Evolutionary conservation across 2,888 invertebrate species (phyloP), one percentile per base, ranked within the genome.

Genomic region (Griposia aprilina): DNA sequence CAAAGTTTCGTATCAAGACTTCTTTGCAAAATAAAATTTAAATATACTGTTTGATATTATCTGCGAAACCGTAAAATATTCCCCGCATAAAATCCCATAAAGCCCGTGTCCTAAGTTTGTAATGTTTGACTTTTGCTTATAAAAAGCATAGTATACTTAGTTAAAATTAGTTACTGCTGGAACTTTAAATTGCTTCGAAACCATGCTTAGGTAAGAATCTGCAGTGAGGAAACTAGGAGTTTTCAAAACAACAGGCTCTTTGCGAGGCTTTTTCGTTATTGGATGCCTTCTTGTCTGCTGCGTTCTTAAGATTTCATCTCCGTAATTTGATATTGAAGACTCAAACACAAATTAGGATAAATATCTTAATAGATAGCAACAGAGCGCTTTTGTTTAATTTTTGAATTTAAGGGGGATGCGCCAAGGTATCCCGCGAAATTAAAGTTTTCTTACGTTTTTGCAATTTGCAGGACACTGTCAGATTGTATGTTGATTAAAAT

Each of bases 181-280:
- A 78, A 80, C 74, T 87, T 83, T 60, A 86, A 82, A 87, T 89
- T 86, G 86, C 80, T 87, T 80, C n/a, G 83, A 78, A 81, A 73
- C 66, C 75, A 86, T 60, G 81, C 81, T 75, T 81, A n/a, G 36
- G 55, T 67, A 60, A 36, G 62, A 36, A 62, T 67, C 70, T 75
- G 45, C 60, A 66, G 48, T 48, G 45, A 60, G 60, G 36, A 80
- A 81, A 75, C 81, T 78, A 74, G 57, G 13, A 52, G 69, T 62
- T 80, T 70, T 67, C 74, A 70, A 78, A 70, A 62, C 70, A 76
- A 76, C 50, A 50, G 52, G 41, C 26, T 59, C 75, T 75, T 82
- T 78, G 78, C 41, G 26, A 41, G 69, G 74, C 26, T 82, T 75
- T 78, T 5, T n/a, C 5, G 57, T 57, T 82, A 78, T 78, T 78